Conservation (phyloP, 2,113 vertebrate species). For the Poicephalus gulielmi region DNA sequence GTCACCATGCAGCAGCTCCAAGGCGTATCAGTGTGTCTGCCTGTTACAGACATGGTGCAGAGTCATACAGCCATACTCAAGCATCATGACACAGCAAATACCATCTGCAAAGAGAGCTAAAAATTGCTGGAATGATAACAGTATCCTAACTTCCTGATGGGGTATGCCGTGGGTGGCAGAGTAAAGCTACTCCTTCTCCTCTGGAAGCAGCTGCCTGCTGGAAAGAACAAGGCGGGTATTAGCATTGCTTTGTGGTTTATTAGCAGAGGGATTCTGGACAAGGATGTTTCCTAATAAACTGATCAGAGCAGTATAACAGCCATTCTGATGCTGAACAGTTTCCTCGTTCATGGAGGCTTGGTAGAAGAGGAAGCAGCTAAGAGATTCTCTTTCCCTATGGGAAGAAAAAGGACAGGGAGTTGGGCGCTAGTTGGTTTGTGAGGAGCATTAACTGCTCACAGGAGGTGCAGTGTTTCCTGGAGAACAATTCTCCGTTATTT, state of each 20-base stretch:
- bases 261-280: conserved; percentile 9
- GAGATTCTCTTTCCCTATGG: neutral
- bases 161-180: neutral
- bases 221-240: neutral
- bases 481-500: neutral
- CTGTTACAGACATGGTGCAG: neutral
- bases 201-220: conserved; percentile 26
- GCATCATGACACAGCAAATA: neutral
- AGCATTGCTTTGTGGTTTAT: neutral
- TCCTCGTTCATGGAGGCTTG: neutral
- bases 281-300: neutral
- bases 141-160: neutral
- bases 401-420: neutral
- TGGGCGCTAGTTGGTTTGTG: neutral
- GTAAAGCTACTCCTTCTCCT: neutral
- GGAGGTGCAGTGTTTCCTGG: neutral
- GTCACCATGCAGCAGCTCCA: neutral
- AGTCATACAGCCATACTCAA: neutral
- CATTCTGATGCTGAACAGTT: neutral
- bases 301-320: neutral
- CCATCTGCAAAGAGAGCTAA: neutral
- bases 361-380: neutral
- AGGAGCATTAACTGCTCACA: neutral
- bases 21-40: neutral
- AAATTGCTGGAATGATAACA: neutral